phyloP scores from a whole-genome alignment of 1,140 invertebrate genomes.

The Heliconius congener region DNA sequence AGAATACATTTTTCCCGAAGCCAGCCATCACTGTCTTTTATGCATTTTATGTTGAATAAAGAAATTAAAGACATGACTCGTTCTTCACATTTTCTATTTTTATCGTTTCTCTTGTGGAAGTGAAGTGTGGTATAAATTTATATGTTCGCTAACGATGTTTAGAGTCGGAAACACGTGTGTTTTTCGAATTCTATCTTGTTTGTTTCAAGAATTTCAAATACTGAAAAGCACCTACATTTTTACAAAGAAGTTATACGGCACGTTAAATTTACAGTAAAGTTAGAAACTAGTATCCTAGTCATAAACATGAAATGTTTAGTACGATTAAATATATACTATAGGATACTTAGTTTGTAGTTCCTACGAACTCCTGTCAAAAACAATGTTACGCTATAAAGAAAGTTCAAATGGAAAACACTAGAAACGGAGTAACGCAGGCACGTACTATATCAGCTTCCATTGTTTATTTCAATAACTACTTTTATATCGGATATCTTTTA shows the following conservation, averaged over 20 bases:
- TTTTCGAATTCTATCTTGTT: background rate
- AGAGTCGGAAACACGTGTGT: background rate
- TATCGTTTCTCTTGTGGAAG: conserved; percentile 19
- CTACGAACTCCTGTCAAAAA: conserved; percentile 20
- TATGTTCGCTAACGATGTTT: conserved; percentile 8
- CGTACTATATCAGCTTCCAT: conserved; percentile 26
- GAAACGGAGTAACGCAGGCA: conserved; percentile 7
- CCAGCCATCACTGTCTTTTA: conserved; percentile 58
- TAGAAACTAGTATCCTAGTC: background rate
- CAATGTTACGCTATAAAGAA: conserved; percentile 35
- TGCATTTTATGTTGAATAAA: conserved; percentile 46
- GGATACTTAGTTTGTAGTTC: conserved; percentile 18
- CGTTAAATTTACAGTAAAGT: background rate
- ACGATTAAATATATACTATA: conserved; percentile 16
- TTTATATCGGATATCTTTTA: conserved; percentile 21
- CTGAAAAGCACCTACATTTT: background rate
- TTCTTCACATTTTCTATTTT: conserved; percentile 26
- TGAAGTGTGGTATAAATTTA: conserved; percentile 20
- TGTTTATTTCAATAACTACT: conserved; percentile 30
- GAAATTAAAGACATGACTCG: conserved; percentile 38
- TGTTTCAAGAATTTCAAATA: background rate
- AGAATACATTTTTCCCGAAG: conserved; percentile 69
- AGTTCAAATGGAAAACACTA: conserved; percentile 34
- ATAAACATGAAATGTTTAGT: conserved; percentile 21
- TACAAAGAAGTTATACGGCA: background rate